These are phyloP conservation scores for Biston stratarius DNA, from an alignment of 2,888 invertebrate species.

Conservation along the genomic window DNA sequence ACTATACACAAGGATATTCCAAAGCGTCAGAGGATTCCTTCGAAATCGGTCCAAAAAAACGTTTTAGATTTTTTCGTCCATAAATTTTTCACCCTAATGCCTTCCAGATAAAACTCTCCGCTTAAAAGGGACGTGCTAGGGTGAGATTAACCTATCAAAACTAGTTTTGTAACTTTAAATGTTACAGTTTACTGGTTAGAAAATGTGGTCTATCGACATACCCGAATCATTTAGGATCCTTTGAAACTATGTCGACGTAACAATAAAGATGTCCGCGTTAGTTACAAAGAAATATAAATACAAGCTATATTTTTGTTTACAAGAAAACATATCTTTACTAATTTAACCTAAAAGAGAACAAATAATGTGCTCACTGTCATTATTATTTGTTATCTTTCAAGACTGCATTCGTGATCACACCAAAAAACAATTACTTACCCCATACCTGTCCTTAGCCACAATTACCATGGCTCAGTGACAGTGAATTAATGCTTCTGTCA, in stretches of 20 bases:
- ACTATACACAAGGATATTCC: too few species aligned
- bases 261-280: not conserved
- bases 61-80: not conserved
- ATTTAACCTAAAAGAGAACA: too few species aligned
- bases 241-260: not conserved
- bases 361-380: too few species aligned
- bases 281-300: too few species aligned
- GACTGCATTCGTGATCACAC: slow-evolving; percentile 11
- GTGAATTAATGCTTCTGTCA: slow-evolving; percentile 36
- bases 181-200: slow-evolving; percentile 25
- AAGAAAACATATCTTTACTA: too few species aligned
- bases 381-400: slow-evolving; percentile 14
- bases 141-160: slow-evolving; percentile 36
- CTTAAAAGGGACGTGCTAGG: slow-evolving; percentile 36
- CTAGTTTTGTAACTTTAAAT: slow-evolving; percentile 27
- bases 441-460: slow-evolving; percentile 25
- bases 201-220: not conserved
- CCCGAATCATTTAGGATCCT: not conserved
- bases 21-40: not conserved
- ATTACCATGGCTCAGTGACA: slow-evolving; percentile 32
- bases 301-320: too few species aligned
- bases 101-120: slow-evolving; percentile 29
- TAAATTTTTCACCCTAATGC: slow-evolving; percentile 43
- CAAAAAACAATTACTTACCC: slow-evolving; percentile 30
- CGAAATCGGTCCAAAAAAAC: slow-evolving; percentile 4